Evolutionary conservation across 2,888 invertebrate species (phyloP).

Genomic region (Dryomyza anilis): DNA sequence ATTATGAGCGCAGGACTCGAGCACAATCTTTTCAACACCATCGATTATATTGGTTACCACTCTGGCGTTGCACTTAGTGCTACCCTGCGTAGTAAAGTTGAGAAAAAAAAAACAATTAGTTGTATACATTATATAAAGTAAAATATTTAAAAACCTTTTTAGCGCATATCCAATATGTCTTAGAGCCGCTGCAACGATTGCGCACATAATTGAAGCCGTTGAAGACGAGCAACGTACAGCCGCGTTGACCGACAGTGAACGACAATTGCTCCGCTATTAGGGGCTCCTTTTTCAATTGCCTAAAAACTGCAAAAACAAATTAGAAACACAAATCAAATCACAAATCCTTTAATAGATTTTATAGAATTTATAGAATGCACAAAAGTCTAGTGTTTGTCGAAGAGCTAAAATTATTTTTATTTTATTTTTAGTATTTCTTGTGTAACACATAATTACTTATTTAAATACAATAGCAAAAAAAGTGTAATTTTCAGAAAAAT

Average conservation of each 20-base stretch:
- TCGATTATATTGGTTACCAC: slow-evolving; percentile 59
- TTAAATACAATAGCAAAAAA: slow-evolving; percentile 13
- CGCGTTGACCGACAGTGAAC: slow-evolving; percentile 56
- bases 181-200: slow-evolving; percentile 57
- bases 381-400: too few relatives aligned
- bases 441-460: not conserved
- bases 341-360: not conserved
- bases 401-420: too few relatives aligned
- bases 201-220: slow-evolving; percentile 58
- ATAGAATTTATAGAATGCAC: not conserved
- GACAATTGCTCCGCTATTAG: not conserved
- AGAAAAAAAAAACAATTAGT: not conserved
- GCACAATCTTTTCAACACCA: slow-evolving; percentile 58
- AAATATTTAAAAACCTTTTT: slow-evolving; percentile 59
- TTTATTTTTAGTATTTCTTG: too few relatives aligned
- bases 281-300: not conserved
- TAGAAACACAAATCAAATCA: not conserved
- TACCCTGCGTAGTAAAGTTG: slow-evolving; percentile 47
- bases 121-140: not conserved
- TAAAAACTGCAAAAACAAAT: too few relatives aligned
- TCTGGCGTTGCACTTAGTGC: slow-evolving; percentile 59
- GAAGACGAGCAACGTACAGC: slow-evolving; percentile 55
- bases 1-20: slow-evolving; percentile 56
- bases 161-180: slow-evolving; percentile 61
- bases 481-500: not conserved